A percentile compares a stretch with the other conserved stretches of the same genome.
phyloP scores from a whole-genome alignment of 1,140 invertebrate genomes.

The Plutomurus gul region DNA sequence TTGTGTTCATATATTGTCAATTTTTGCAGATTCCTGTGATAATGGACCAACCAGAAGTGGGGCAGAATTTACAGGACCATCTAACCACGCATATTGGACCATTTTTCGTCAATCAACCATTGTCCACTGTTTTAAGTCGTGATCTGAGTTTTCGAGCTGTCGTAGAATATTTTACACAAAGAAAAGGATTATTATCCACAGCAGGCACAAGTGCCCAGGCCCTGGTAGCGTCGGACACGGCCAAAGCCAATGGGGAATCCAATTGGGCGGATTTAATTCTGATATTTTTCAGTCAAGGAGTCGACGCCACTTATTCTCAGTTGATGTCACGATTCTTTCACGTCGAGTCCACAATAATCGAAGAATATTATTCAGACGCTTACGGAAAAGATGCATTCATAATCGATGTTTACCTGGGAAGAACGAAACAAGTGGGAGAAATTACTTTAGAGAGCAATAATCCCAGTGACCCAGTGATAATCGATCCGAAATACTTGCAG shows the following conservation, averaged over 20 bases:
- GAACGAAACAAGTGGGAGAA: conserved; percentile 1
- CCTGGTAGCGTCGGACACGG: not conserved
- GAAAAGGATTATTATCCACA: not conserved
- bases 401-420: not conserved
- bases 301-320: not conserved
- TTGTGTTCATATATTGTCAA: too few relatives aligned
- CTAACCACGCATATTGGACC: conserved; percentile 57
- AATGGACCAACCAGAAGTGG: conserved; percentile 52
- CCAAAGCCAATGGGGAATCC: conserved; percentile 22
- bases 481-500: conserved; percentile 45
- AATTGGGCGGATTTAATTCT: conserved; percentile 39
- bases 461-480: not conserved
- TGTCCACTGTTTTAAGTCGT: not conserved
- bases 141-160: not conserved
- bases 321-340: not conserved
- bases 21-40: not conserved
- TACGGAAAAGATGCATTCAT: not conserved
- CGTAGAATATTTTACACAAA: conserved; percentile 49
- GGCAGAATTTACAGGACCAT: conserved; percentile 72
- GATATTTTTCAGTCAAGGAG: not conserved
- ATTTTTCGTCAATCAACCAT: not conserved
- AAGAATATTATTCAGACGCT: not conserved
- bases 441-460: conserved; percentile 1
- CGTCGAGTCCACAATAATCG: not conserved
- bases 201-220: conserved; percentile 16